phyloP scores from a whole-genome alignment of 2,797 vertebrate species.

The Netta rufina region DNA sequence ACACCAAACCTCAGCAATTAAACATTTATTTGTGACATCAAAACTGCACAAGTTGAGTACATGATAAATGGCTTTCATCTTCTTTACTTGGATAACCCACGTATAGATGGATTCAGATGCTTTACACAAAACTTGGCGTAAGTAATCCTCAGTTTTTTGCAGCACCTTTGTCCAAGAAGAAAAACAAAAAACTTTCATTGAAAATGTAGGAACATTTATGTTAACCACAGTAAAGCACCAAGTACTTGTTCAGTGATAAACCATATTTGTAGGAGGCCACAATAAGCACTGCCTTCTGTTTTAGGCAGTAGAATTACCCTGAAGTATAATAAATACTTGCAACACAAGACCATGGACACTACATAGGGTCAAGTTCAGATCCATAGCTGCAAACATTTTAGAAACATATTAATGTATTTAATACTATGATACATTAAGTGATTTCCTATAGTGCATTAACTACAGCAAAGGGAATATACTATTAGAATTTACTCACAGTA shows the following conservation, averaged over 20 bases:
- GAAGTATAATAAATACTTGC: not conserved
- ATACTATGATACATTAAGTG: accelerated
- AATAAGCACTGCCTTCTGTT: not conserved
- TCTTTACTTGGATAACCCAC: slow-evolving; percentile 92
- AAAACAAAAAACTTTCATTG: not conserved
- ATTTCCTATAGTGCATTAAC: not conserved
- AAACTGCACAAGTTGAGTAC: slow-evolving; percentile 97
- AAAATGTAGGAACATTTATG: not conserved
- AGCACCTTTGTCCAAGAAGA: slow-evolving; percentile 83
- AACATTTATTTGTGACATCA: slow-evolving; percentile 97
- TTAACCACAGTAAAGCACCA: not conserved
- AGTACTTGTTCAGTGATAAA: accelerated
- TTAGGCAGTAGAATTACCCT: not conserved
- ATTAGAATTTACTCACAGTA: slow-evolving; percentile 78
- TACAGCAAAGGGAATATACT: not conserved
- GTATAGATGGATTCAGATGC: slow-evolving; percentile 90
- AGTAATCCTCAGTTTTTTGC: slow-evolving; percentile 94
- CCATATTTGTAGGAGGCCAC: not conserved
- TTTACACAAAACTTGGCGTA: slow-evolving; percentile 92
- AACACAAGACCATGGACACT: accelerated
- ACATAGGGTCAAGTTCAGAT: not conserved
- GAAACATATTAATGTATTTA: not conserved
- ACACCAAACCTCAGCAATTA: slow-evolving; percentile 98
- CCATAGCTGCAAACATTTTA: not conserved
- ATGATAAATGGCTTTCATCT: slow-evolving; percentile 99